Evolutionary conservation across 2,888 invertebrate genomes (phyloP).

Genomic region (Dasypogon diadema): DNA sequence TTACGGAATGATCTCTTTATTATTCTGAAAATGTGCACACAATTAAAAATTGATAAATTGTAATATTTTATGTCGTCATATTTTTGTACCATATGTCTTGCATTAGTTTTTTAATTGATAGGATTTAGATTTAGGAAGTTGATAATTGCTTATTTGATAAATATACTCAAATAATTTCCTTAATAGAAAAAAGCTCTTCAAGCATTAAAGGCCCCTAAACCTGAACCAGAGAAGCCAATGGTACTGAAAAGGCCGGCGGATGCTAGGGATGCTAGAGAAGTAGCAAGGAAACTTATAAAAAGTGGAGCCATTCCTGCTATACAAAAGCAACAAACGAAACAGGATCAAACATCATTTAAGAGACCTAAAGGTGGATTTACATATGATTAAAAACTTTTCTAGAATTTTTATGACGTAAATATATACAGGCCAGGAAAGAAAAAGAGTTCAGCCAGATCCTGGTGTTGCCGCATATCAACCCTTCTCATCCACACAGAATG

Average conservation of each 20-base stretch:
- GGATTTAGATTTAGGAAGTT: too few relatives aligned
- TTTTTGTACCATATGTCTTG: too few relatives aligned
- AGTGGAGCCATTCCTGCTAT: conserved; percentile 92
- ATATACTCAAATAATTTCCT: conserved; percentile 51
- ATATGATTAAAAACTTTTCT: conserved; percentile 12
- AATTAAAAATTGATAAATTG: too few relatives aligned
- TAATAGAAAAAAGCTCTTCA: conserved; percentile 83
- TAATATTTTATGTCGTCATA: too few relatives aligned
- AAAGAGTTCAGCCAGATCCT: conserved; percentile 73
- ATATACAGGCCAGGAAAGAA: conserved; percentile 77
- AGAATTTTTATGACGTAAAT: not conserved
- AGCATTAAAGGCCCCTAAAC: conserved; percentile 86
- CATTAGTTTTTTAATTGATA: too few relatives aligned
- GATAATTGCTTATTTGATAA: too few relatives aligned
- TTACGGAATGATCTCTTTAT: too few relatives aligned
- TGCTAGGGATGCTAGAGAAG: conserved; percentile 92
- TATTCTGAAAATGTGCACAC: too few relatives aligned
- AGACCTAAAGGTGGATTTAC: conserved; percentile 77
- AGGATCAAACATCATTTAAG: conserved; percentile 92
- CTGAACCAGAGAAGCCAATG: conserved; percentile 88
- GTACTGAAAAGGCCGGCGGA: conserved; percentile 87
- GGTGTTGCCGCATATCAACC: conserved; percentile 90
- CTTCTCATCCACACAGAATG: conserved; percentile 86
- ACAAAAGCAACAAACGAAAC: conserved; percentile 84
- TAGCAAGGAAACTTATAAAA: conserved; percentile 93